Evolutionary conservation across 2,113 vertebrate species (phyloP).

Genomic region (Oryzias melastigma): DNA sequence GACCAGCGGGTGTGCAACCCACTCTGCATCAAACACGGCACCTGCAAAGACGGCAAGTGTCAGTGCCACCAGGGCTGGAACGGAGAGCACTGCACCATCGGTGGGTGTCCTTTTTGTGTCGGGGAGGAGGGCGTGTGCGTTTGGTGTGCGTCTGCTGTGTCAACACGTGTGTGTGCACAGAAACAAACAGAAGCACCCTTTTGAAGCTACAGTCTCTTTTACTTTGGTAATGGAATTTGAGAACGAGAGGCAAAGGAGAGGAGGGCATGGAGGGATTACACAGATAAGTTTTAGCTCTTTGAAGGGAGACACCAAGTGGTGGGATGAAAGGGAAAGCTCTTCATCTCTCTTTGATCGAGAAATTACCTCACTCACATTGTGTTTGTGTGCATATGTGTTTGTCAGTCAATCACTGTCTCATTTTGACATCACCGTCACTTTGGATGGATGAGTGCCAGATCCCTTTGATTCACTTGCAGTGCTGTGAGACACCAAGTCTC

Average conservation of each 20-base stretch:
- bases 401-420: constrained; percentile 66
- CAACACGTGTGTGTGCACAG: constrained; percentile 41
- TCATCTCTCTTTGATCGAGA: constrained; percentile 54
- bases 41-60: constrained; percentile 99
- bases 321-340: constrained; percentile 60
- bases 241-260: constrained; percentile 46
- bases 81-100: constrained; percentile 99
- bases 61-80: constrained; percentile 99
- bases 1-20: constrained; percentile 98
- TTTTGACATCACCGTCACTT: constrained; percentile 65
- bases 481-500: constrained; percentile 66
- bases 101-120: constrained; percentile 74
- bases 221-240: constrained; percentile 52
- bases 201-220: constrained; percentile 44
- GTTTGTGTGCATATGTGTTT: constrained; percentile 37
- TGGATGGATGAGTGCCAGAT: constrained; percentile 70
- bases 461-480: constrained; percentile 66
- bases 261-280: constrained; percentile 49
- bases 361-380: constrained; percentile 33
- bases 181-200: constrained; percentile 51
- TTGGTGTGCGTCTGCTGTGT: constrained; percentile 12
- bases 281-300: constrained; percentile 48
- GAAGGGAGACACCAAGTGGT: constrained; percentile 54
- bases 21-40: constrained; percentile 96
- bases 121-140: constrained; percentile 19